Conservation (phyloP, 2,888 invertebrate genomes). For the Ormia ochracea region DNA sequence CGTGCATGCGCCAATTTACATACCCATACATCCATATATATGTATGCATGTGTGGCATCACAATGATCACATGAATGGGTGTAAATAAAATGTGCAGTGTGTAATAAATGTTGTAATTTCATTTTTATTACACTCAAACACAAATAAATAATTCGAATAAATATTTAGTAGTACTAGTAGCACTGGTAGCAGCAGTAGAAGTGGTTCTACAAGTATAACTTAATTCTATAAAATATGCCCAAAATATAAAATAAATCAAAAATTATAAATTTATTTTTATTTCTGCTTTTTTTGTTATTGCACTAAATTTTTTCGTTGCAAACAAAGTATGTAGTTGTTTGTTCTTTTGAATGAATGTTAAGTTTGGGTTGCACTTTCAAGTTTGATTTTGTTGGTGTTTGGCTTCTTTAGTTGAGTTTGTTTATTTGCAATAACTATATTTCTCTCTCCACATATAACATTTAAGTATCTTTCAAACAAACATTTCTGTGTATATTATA, state of each 20-base stretch:
- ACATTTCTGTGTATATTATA: constrained; percentile 46
- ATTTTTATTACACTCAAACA: constrained; percentile 24
- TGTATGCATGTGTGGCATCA: not conserved
- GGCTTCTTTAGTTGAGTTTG: constrained; percentile 24
- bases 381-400: constrained; percentile 6
- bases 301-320: not conserved
- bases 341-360: constrained; percentile 39
- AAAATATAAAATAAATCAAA: constrained; percentile 60
- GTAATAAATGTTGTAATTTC: not conserved
- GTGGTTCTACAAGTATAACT: constrained; percentile 5
- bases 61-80: too few species aligned
- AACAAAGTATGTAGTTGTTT: constrained; percentile 16
- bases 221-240: constrained; percentile 61
- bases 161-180: not conserved
- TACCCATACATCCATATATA: not conserved
- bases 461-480: constrained; percentile 71
- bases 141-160: not conserved
- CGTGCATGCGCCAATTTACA: not conserved
- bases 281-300: not conserved
- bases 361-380: constrained; percentile 19
- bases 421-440: constrained; percentile 59
- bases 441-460: constrained; percentile 50
- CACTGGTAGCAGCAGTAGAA: not conserved
- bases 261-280: constrained; percentile 53
- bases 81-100: not conserved